phyloP scores from a whole-genome alignment of 37 sponge, comb jelly and placozoan species.

The Tethya wilhelma region DNA sequence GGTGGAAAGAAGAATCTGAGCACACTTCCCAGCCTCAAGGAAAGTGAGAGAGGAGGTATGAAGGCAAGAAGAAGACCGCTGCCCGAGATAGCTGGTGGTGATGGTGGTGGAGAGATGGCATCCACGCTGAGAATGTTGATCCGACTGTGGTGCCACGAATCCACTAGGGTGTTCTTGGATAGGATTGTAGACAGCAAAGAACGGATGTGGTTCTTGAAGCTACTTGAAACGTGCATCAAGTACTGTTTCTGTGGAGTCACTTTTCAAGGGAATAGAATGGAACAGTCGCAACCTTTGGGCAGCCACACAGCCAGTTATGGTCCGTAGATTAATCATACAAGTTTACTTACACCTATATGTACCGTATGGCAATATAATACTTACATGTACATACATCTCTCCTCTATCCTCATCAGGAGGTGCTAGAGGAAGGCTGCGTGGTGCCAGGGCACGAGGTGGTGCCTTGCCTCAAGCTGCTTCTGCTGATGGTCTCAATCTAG shows the following conservation, averaged over 20 bases:
- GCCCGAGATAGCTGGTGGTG: background rate
- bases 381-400: no score
- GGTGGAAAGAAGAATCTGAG: background rate
- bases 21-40: background rate
- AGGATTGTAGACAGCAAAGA: conserved; percentile 47
- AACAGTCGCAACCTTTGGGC: background rate
- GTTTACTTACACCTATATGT: no score
- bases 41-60: background rate
- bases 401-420: conserved; percentile 13
- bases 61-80: background rate
- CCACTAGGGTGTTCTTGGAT: conserved; percentile 72
- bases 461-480: background rate
- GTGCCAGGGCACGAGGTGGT: conserved; percentile 11
- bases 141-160: conserved; percentile 83
- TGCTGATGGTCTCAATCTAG: conserved; percentile 8
- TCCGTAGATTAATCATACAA: background rate
- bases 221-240: conserved; percentile 60
- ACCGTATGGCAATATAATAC: no score
- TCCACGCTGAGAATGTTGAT: conserved; percentile 46
- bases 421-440: conserved; percentile 3
- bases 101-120: background rate
- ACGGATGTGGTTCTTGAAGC: conserved; percentile 63
- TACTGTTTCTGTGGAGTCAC: conserved; percentile 75
- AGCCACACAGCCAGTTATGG: conserved; percentile 3
- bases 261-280: background rate